phyloP scores from a whole-genome alignment of 2,888 invertebrate species.

The Scaptodrosophila latifasciaeformis region DNA sequence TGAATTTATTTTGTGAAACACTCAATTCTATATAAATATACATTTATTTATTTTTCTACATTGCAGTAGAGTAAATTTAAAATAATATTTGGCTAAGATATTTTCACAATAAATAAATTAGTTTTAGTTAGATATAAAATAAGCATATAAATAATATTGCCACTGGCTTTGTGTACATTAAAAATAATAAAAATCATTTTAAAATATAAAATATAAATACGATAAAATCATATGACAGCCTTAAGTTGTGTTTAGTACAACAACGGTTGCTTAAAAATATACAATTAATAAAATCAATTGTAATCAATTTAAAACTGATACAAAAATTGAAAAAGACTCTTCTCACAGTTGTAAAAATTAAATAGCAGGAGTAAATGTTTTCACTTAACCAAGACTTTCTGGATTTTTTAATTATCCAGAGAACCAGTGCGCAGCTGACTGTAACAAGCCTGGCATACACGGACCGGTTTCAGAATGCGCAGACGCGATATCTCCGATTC shows the following conservation, averaged over 20 bases:
- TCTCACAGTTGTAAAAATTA: too few relatives aligned
- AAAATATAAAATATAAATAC: slow-evolving; percentile 5
- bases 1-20: too few relatives aligned
- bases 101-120: not conserved
- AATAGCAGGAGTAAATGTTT: too few relatives aligned
- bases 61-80: slow-evolving; percentile 43
- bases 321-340: too few relatives aligned
- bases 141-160: slow-evolving; percentile 52
- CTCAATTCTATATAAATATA: slow-evolving; percentile 17
- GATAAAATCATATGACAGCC: slow-evolving; percentile 54
- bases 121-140: not conserved
- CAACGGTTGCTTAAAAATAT: slow-evolving; percentile 39
- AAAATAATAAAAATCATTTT: slow-evolving; percentile 22
- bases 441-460: slow-evolving; percentile 96
- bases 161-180: slow-evolving; percentile 28
- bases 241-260: slow-evolving; percentile 48
- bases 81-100: slow-evolving; percentile 6
- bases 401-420: slow-evolving; percentile 70
- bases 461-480: slow-evolving; percentile 93
- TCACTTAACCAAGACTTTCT: too few relatives aligned
- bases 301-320: slow-evolving; percentile 12
- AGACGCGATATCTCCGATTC: slow-evolving; percentile 96
- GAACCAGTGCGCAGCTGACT: slow-evolving; percentile 76
- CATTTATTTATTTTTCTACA: slow-evolving; percentile 32
- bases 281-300: slow-evolving; percentile 24